A percentile compares a stretch with the other conserved stretches of the same genome.
phyloP scores from a whole-genome alignment of 2,113 vertebrate genomes.

The Microcebus ravelobensis region DNA sequence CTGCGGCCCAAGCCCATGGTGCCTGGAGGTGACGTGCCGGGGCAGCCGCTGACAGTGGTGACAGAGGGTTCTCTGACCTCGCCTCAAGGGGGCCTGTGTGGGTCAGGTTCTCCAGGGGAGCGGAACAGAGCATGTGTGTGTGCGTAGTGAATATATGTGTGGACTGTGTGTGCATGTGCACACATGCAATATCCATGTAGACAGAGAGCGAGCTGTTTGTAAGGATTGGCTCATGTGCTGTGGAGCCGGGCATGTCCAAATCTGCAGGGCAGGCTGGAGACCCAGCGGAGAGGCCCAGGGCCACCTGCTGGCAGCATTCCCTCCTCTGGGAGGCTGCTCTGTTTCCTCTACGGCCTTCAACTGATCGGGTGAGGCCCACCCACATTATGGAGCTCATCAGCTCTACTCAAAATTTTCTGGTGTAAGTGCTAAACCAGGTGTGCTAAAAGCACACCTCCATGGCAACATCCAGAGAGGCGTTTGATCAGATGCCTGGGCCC shows the following conservation, averaged over 20 bases:
- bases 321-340: neutral
- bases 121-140: too few relatives aligned
- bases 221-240: rapidly evolving
- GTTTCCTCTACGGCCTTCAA: neutral
- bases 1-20: rapidly evolving
- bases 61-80: neutral
- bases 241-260: neutral
- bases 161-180: too few relatives aligned
- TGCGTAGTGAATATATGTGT: too few relatives aligned
- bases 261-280: neutral
- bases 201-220: neutral
- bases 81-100: neutral
- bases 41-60: rapidly evolving
- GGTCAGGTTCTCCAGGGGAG: neutral
- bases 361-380: neutral
- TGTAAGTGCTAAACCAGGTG: neutral
- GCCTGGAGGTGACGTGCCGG: too few relatives aligned
- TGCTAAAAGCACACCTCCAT: neutral
- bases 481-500: too few relatives aligned
- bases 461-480: rapidly evolving
- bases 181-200: too few relatives aligned
- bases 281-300: neutral
- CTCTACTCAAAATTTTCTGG: neutral
- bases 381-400: rapidly evolving
- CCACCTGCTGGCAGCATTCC: neutral